Conservation (phyloP, 2,888 invertebrate genomes). For the Lepidonotus clava region DNA sequence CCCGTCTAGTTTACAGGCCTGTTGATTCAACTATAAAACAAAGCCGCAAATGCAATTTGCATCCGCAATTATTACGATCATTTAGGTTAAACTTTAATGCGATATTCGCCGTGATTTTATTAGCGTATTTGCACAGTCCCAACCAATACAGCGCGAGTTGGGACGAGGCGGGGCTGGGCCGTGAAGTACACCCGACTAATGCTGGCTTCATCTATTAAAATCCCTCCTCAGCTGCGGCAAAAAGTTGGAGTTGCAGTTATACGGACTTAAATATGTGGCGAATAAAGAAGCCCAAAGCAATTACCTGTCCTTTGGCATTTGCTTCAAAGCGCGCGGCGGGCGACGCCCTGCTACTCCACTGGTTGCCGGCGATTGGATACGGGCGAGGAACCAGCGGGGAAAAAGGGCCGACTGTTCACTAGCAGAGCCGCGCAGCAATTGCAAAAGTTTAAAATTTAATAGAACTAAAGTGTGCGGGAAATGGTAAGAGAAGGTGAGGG, state of each 20-base stretch:
- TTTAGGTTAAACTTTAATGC: conserved; percentile 53
- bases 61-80: conserved; percentile 53
- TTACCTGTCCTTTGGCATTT: conserved; percentile 42
- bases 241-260: conserved; percentile 51
- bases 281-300: conserved; percentile 50
- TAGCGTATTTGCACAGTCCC: conserved; percentile 47
- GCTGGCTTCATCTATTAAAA: conserved; percentile 19
- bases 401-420: not conserved
- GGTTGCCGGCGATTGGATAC: conserved; percentile 7
- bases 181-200: conserved; percentile 13
- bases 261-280: conserved; percentile 51
- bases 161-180: not conserved
- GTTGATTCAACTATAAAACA: conserved; percentile 53
- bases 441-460: conserved; percentile 15
- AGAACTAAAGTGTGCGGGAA: conserved; percentile 41
- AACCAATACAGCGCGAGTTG: conserved; percentile 27
- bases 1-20: conserved; percentile 53
- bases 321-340: conserved; percentile 1
- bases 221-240: not conserved
- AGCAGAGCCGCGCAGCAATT: not conserved
- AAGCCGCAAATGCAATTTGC: conserved; percentile 42
- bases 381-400: not conserved
- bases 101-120: conserved; percentile 48
- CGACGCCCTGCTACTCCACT: not conserved
- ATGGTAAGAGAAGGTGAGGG: too few relatives aligned